Conservation (phyloP, 1,140 invertebrate genomes). For the Diorhabda elongata region DNA sequence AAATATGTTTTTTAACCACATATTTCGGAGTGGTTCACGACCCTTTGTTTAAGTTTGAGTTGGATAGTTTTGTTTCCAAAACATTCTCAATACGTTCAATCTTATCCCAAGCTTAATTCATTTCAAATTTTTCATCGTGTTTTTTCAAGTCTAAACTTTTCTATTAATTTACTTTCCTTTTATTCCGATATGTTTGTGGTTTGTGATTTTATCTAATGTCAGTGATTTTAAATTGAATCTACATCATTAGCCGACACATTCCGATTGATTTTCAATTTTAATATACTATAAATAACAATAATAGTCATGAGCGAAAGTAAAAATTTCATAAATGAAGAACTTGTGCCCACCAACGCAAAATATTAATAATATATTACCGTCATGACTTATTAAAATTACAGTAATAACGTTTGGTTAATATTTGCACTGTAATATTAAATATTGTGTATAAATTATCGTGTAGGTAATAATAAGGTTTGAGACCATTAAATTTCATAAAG, state of each 20-base stretch:
- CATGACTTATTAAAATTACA: slow-evolving; percentile 30
- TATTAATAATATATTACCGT: slow-evolving; percentile 23
- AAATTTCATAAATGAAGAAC: slow-evolving; percentile 22
- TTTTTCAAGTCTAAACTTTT: too few relatives aligned
- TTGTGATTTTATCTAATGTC: too few relatives aligned
- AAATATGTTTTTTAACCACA: too few relatives aligned
- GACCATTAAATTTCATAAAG: slow-evolving; percentile 44
- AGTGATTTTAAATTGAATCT: too few relatives aligned
- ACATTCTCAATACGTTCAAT: too few relatives aligned
- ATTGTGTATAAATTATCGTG: slow-evolving; percentile 35
- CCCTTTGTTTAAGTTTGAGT: too few relatives aligned
- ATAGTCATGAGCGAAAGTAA: slow-evolving; percentile 12
- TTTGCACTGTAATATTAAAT: slow-evolving; percentile 25
- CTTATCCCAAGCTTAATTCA: too few relatives aligned
- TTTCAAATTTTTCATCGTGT: too few relatives aligned
- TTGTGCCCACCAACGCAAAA: slow-evolving; percentile 23
- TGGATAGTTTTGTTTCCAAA: too few relatives aligned
- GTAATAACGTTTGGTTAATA: slow-evolving; percentile 30
- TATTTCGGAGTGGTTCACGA: too few relatives aligned
- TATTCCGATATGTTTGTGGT: too few relatives aligned
- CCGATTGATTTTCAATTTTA: slow-evolving; percentile 16
- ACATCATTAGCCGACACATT: not conserved
- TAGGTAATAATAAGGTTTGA: slow-evolving; percentile 39
- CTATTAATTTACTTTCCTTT: too few relatives aligned
- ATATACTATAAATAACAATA: slow-evolving; percentile 22